Evolutionary conservation across 2,113 vertebrate species (phyloP).

Genomic region (Lanius collurio): DNA sequence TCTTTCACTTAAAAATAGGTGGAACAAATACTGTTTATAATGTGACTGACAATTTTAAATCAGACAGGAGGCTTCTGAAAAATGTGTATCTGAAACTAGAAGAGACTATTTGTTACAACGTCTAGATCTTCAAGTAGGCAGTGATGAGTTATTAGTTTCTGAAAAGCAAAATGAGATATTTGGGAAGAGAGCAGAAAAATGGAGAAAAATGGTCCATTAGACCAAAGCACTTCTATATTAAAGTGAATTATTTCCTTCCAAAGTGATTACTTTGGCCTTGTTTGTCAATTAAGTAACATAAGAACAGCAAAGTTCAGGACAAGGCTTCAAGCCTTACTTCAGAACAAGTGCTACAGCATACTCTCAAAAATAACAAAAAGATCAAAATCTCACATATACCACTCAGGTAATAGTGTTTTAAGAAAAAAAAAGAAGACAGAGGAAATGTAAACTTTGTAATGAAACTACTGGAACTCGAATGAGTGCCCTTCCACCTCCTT

Average conservation of each 20-base stretch:
- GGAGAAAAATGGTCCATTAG: not conserved
- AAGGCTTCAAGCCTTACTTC: not conserved
- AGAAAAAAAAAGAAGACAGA: not conserved
- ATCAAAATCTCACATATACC: not conserved
- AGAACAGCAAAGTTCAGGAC: not conserved
- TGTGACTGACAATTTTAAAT: not conserved
- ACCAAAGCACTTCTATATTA: not conserved
- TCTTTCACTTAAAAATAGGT: not conserved
- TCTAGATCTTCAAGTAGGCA: not conserved
- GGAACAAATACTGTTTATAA: not conserved
- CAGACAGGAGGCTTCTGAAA: not conserved
- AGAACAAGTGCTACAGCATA: not conserved
- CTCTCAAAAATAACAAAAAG: not conserved
- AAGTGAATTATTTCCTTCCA: not conserved
- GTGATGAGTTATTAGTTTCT: not conserved
- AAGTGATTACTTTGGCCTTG: not conserved
- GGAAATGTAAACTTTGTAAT: not conserved
- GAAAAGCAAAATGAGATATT: not conserved
- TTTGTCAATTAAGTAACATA: not conserved
- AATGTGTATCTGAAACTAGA: not conserved
- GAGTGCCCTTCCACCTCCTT: not conserved
- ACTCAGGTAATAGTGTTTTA: not conserved
- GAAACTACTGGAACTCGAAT: not conserved
- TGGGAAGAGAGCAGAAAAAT: not conserved
- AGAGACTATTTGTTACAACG: not conserved